Evolutionary conservation across 2,113 vertebrate species (phyloP).

Genomic region (Podocnemis expansa): DNA sequence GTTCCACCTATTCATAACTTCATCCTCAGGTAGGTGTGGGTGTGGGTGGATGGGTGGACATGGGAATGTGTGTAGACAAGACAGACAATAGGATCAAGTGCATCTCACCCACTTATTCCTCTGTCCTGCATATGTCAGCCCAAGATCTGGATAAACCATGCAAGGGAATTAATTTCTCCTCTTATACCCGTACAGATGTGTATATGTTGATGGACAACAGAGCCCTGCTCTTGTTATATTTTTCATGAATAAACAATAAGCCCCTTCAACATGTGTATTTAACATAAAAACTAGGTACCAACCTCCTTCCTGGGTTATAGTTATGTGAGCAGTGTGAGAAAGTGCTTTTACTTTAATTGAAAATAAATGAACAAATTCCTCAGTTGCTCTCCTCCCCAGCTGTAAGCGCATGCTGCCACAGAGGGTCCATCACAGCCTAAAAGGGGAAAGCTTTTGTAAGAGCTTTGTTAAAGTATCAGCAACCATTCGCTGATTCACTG

Average conservation of each 20-base stretch:
- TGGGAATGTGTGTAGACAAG: too few relatives aligned
- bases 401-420: not conserved
- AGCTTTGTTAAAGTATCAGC: not conserved
- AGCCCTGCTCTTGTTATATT: not conserved
- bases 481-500: not conserved
- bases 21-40: not conserved
- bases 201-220: not conserved
- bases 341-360: not conserved
- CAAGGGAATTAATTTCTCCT: not conserved
- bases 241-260: not conserved
- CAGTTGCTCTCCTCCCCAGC: not conserved
- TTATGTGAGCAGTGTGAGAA: not conserved
- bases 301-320: not conserved
- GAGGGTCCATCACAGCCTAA: not conserved
- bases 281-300: not conserved
- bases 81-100: not conserved
- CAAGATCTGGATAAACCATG: not conserved
- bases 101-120: not conserved
- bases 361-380: not conserved
- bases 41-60: not conserved
- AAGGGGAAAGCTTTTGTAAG: not conserved
- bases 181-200: not conserved
- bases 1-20: not conserved
- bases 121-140: accelerated
- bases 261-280: not conserved